Evolutionary conservation across 2,797 vertebrate genomes (phyloP).

Genomic region (Tenualosa ilisha): DNA sequence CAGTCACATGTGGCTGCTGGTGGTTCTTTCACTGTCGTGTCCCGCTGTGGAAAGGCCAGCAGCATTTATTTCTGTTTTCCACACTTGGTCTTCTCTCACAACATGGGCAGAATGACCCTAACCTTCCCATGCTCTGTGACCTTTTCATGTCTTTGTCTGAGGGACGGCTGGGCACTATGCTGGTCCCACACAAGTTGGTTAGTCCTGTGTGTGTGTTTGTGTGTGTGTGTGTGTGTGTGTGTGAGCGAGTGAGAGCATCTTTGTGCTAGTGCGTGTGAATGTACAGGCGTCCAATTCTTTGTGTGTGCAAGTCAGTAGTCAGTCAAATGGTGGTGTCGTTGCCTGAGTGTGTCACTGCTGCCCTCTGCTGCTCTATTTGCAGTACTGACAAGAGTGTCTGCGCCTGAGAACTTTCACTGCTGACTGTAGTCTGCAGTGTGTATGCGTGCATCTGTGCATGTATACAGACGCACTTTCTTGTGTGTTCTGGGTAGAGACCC

Average conservation of each 20-base stretch:
- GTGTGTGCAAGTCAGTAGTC: not conserved
- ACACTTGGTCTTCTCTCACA: constrained; percentile 21
- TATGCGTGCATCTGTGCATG: constrained; percentile 2
- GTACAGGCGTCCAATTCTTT: not conserved
- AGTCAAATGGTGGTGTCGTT: too few relatives aligned
- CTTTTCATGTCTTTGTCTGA: constrained; percentile 41
- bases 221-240: not conserved
- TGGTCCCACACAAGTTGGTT: not conserved
- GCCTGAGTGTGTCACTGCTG: constrained; percentile 27
- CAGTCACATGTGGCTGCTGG: not conserved
- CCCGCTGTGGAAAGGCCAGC: not conserved
- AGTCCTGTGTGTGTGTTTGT: not conserved
- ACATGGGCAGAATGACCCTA: constrained; percentile 38
- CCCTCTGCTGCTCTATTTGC: constrained; percentile 46
- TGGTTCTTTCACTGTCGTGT: not conserved
- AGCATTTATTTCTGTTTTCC: constrained; percentile 19
- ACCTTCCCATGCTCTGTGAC: constrained; percentile 36
- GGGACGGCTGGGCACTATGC: constrained; percentile 35
- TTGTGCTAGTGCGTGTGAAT: not conserved
- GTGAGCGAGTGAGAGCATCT: not conserved
- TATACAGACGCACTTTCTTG: not conserved
- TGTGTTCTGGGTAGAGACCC: not conserved
- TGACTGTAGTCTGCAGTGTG: not conserved
- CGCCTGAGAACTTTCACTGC: not conserved
- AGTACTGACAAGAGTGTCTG: not conserved